phyloP scores from a whole-genome alignment of 1,140 invertebrate genomes.

The Metaphire vulgaris region DNA sequence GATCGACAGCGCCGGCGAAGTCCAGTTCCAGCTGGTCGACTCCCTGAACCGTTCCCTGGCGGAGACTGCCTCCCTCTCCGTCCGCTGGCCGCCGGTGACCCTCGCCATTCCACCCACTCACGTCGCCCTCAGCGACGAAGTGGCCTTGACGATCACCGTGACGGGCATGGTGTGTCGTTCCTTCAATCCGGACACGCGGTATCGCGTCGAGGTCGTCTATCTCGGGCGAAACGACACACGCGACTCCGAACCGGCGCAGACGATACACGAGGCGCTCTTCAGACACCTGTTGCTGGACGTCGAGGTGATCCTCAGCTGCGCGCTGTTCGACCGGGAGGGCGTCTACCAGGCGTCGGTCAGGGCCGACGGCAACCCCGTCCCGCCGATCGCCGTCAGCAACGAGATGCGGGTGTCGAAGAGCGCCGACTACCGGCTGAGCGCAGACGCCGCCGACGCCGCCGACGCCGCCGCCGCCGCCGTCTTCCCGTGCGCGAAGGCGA shows the following conservation, averaged over 20 bases:
- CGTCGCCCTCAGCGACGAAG: constrained; percentile 13
- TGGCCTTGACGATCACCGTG: constrained; percentile 2
- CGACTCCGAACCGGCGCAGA: neutral
- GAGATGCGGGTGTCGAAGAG: constrained; percentile 9
- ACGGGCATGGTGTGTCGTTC: constrained; percentile 7
- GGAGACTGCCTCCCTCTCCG: constrained; percentile 9
- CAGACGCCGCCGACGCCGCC: no score
- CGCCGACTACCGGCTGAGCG: neutral
- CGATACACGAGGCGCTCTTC: neutral
- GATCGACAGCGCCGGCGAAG: neutral
- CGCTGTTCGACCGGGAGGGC: neutral
- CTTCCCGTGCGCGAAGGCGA: constrained; percentile 10
- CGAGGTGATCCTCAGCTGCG: neutral
- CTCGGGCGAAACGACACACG: constrained; percentile 6
- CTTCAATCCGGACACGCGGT: neutral
- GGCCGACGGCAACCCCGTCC: neutral
- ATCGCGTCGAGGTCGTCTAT: constrained; percentile 12
- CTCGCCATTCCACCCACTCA: constrained; percentile 5
- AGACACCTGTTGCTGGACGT: neutral
- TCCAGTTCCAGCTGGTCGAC: neutral
- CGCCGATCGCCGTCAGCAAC: constrained; percentile 14
- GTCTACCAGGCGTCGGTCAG: neutral
- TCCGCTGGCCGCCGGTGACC: constrained; percentile 8
- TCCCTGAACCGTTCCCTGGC: neutral
- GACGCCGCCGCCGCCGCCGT: neutral